These are phyloP conservation scores for Spheniscus humboldti DNA, from an alignment of 2,797 vertebrate genomes.

Conservation along the genomic window DNA sequence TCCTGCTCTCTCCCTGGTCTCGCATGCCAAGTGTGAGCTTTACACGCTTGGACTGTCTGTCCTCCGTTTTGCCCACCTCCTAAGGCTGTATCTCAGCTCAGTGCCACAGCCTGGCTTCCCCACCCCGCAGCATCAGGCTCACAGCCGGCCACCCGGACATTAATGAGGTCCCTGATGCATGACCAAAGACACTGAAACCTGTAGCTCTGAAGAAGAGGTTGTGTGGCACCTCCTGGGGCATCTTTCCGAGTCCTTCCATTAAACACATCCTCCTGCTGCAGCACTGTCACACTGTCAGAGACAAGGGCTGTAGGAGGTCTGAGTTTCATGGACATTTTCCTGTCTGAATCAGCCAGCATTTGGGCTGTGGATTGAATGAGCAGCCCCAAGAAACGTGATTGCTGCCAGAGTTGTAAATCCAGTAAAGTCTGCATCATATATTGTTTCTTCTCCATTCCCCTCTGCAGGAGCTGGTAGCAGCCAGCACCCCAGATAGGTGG, in stretches of 20 bases:
- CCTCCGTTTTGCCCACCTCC: neutral
- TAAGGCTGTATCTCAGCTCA: neutral
- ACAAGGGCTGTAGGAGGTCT: neutral
- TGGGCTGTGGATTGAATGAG: neutral
- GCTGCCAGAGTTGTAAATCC: neutral
- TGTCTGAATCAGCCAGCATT: neutral
- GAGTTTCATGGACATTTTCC: neutral
- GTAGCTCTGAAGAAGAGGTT: neutral
- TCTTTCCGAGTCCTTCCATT: neutral
- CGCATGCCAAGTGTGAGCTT: neutral
- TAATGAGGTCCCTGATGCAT: neutral
- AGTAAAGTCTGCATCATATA: neutral
- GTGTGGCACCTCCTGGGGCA: neutral
- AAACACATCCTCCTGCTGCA: rapidly evolving
- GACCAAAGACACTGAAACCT: neutral
- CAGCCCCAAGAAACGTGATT: neutral
- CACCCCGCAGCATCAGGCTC: neutral
- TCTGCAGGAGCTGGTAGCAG: neutral
- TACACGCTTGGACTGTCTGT: neutral
- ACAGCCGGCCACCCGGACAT: neutral
- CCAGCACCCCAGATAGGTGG: neutral
- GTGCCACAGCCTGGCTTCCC: neutral
- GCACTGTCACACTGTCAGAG: neutral
- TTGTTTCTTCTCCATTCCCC: neutral
- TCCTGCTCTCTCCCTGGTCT: neutral